Evolutionary conservation across 2,113 vertebrate genomes (phyloP).

Genomic region (Ceuthmochares aereus): DNA sequence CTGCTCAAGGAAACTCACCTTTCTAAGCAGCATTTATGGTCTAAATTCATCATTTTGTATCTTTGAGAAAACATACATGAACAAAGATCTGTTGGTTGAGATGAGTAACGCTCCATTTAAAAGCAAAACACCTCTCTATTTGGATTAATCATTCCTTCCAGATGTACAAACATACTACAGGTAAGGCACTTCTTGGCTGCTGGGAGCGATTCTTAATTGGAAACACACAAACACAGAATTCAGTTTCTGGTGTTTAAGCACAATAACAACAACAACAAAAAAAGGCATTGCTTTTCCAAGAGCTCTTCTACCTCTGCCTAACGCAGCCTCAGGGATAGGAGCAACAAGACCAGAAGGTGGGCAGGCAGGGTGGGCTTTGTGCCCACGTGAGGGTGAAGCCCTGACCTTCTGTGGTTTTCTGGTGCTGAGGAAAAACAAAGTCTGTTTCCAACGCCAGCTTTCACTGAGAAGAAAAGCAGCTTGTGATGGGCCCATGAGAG

Average conservation of each 20-base stretch:
- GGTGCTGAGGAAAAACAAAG: neutral
- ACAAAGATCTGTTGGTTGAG: neutral
- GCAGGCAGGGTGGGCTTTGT: neutral
- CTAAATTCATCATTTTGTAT: neutral
- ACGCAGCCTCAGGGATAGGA: neutral
- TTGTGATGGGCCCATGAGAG: neutral
- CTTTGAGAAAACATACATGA: neutral
- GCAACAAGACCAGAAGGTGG: neutral
- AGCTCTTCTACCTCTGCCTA: neutral
- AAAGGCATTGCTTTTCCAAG: neutral
- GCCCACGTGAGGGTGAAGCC: neutral
- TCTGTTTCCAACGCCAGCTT: neutral
- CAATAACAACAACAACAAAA: neutral
- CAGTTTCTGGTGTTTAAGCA: neutral
- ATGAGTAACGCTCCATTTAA: neutral
- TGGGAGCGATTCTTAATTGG: neutral
- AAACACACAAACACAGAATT: neutral
- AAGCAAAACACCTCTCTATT: neutral
- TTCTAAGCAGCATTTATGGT: neutral
- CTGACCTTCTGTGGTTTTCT: neutral
- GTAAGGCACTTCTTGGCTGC: neutral
- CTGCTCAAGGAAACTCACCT: neutral
- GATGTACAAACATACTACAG: neutral
- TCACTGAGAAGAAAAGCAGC: constrained; percentile 4
- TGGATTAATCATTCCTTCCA: neutral